phyloP scores from a whole-genome alignment of 2,797 vertebrate species.

The Kryptopterus vitreolus region DNA sequence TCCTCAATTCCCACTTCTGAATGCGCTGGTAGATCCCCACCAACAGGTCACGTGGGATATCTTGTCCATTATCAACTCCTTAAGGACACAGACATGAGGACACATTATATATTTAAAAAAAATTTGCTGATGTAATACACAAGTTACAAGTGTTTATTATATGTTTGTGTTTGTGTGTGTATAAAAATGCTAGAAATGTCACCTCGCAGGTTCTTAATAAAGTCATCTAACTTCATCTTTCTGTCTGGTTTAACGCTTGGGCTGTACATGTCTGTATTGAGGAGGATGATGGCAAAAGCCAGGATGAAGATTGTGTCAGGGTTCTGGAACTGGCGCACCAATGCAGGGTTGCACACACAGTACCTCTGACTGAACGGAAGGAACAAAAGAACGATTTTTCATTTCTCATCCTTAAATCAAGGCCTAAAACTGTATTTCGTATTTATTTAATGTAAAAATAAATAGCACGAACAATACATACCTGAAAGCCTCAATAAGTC shows the following conservation, averaged over 20 bases:
- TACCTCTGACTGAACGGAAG: conserved; percentile 83
- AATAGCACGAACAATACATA: not conserved
- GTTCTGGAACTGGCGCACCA: conserved; percentile 94
- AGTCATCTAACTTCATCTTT: conserved; percentile 97
- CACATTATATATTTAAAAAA: too few relatives aligned
- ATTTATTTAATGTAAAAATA: not conserved
- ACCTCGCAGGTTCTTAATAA: conserved; percentile 95
- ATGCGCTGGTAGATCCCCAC: conserved; percentile 92
- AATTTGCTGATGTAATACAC: not conserved
- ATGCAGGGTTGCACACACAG: conserved; percentile 92
- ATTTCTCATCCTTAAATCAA: not conserved
- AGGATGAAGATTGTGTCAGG: conserved; percentile 97
- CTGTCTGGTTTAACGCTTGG: conserved; percentile 92
- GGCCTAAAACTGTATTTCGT: not conserved
- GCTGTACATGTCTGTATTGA: conserved; percentile 98
- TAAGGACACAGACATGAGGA: conserved; percentile 31
- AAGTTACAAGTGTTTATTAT: not conserved
- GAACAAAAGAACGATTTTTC: conserved; percentile 16
- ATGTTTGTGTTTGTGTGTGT: not conserved
- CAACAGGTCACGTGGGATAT: conserved; percentile 89
- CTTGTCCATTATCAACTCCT: conserved; percentile 91
- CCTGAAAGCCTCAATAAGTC: conserved; percentile 93
- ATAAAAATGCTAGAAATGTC: conserved; percentile 11
- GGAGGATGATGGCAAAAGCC: conserved; percentile 95
- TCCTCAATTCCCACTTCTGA: conserved; percentile 90